Base-by-base conservation (phyloP, 30 jellyfish, hydroid and myxozoan genomes). In the Catostylus mosaicus region DNA sequence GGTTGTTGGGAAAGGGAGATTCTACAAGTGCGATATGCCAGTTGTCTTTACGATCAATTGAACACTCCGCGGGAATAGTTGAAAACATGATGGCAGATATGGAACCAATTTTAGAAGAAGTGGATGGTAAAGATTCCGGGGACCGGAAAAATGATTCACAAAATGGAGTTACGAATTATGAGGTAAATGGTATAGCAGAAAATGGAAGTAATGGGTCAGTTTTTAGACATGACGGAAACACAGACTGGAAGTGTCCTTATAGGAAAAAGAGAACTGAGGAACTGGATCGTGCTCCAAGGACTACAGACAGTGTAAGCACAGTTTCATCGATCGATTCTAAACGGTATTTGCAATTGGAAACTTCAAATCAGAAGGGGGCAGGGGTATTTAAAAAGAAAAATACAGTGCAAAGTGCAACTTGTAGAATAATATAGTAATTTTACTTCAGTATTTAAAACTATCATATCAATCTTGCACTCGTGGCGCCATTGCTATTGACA, bases 1-100 rank as follows among this genome's bases (percentile, higher is more conserved):
- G 93, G 93, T 79, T 83, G 10, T n/a, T 73, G 57, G 93, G 93
- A 31, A 70, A 56, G 38, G 86, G 84, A 23, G 56, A 52, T 7
- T 27, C 77, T 18, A 26, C 75, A 16, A 14, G 14, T 3, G 77
- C 76, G 18, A 22, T 81, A 7, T 81, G 84, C 8, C 62, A n/a
- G 76, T n/a, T 67, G 62, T 81, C 91, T 1, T 27, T 81, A 19
- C 30, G 51, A 67, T 68, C 91, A 10, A 54, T 67, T 52, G 84
- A 81, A 72, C 67, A 66, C 5, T 29, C 76, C 26, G 37, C 69
- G 54, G 68, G 57, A 30, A 35, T 47, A 30, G 19, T 24, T 19
- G 77, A 48, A 12, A 20, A 20, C 77, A 26, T 68, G 35, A 68
- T 27, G 26, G 26, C 1, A 12, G 71, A 36, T 3, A 34, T 34